These are phyloP conservation scores for Astyanax mexicanus DNA, from an alignment of 2,797 vertebrate species.

Conservation along the genomic window DNA sequence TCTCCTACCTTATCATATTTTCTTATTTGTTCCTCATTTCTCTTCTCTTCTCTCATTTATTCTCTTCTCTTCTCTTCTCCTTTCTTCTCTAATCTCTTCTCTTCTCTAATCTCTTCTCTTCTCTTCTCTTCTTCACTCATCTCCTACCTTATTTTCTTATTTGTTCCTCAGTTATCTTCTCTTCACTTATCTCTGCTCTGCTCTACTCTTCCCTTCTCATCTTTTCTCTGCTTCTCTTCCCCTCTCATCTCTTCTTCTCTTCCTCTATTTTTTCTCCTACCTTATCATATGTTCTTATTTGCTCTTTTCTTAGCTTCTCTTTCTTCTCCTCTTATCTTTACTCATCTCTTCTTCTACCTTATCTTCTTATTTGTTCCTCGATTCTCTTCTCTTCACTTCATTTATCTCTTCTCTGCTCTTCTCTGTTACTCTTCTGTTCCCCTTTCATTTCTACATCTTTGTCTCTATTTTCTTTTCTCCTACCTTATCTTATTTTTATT, in stretches of 20 bases:
- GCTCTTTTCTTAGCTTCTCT: conserved; percentile 6
- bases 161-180: not conserved
- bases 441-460: not conserved
- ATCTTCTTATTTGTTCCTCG: conserved; percentile 1
- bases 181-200: not conserved
- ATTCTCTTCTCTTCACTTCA: not conserved
- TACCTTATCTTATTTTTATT: too few relatives aligned
- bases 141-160: not conserved
- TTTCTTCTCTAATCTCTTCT: not conserved
- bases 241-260: not conserved
- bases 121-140: not conserved
- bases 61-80: conserved; percentile 2
- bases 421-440: not conserved
- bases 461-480: not conserved
- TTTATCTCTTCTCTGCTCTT: not conserved
- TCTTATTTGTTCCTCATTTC: too few relatives aligned
- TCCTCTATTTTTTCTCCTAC: not conserved
- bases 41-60: not conserved
- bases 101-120: conserved; percentile 6
- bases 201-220: not conserved
- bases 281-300: not conserved
- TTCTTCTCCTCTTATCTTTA: not conserved
- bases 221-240: conserved; percentile 11
- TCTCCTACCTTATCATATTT: not conserved
- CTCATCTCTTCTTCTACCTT: conserved; percentile 1